Evolutionary conservation across 2,888 invertebrate species (phyloP).

Genomic region (Aproaerema taeniolella): DNA sequence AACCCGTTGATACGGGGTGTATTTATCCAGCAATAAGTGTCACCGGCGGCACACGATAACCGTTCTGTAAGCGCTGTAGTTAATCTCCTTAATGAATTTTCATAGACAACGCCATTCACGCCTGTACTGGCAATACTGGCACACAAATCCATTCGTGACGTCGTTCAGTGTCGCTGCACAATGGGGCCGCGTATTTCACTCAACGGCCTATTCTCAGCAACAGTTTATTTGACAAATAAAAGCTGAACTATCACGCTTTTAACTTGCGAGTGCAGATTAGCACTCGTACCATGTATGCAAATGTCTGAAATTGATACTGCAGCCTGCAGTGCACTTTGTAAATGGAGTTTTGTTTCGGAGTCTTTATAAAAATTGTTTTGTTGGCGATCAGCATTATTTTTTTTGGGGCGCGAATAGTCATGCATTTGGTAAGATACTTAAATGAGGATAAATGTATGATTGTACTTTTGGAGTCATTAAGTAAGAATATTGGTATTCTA

Average conservation of each 20-base stretch:
- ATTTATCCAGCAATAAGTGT: slow-evolving; percentile 27
- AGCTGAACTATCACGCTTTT: slow-evolving; percentile 7
- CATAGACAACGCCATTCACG: slow-evolving; percentile 33
- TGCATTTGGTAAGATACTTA: too few relatives aligned
- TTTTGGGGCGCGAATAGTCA: too few relatives aligned
- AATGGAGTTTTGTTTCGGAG: background rate
- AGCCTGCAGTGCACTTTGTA: background rate
- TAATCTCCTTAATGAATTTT: slow-evolving; percentile 57
- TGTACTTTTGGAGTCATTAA: too few relatives aligned
- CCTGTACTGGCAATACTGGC: slow-evolving; percentile 15
- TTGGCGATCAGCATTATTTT: too few relatives aligned
- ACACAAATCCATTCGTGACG: slow-evolving; percentile 29
- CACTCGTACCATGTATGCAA: background rate
- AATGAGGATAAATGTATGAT: too few relatives aligned
- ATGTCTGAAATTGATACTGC: background rate
- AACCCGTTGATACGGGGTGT: slow-evolving; percentile 8
- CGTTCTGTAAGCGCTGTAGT: slow-evolving; percentile 31
- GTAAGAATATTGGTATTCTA: too few relatives aligned
- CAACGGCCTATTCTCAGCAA: slow-evolving; percentile 3
- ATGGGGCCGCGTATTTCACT: slow-evolving; percentile 25
- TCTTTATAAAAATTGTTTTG: too few relatives aligned
- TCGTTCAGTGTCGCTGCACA: slow-evolving; percentile 34
- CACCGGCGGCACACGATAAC: slow-evolving; percentile 25
- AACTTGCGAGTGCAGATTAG: slow-evolving; percentile 8
- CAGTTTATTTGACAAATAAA: slow-evolving; percentile 8